These are phyloP conservation scores for Stegodyphus mimosarum DNA, from an alignment of 1,140 invertebrate species.

Conservation along the genomic window DNA sequence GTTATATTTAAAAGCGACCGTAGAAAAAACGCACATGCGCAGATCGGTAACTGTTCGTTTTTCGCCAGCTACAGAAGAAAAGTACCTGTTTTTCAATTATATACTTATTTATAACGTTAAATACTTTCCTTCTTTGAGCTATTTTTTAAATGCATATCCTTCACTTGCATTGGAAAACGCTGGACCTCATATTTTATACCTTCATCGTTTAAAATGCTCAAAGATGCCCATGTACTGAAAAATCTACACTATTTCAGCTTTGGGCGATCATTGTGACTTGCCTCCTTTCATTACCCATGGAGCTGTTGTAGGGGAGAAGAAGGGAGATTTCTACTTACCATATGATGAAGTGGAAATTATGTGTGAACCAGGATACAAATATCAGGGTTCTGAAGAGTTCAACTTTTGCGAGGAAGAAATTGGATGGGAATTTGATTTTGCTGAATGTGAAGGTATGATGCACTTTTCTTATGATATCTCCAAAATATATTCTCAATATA, in stretches of 20 bases:
- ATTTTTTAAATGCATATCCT: not conserved
- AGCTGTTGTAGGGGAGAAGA: constrained; percentile 8
- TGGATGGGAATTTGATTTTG: constrained; percentile 48
- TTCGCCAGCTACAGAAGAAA: too few relatives aligned
- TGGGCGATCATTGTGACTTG: constrained; percentile 10
- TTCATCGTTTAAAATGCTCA: too few relatives aligned
- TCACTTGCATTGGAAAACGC: too few relatives aligned
- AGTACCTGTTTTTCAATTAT: not conserved
- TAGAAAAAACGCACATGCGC: too few relatives aligned
- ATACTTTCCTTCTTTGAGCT: not conserved
- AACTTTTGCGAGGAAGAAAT: constrained; percentile 15
- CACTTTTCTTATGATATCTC: not conserved
- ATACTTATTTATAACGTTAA: not conserved
- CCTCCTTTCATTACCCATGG: constrained; percentile 39
- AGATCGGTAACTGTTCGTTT: too few relatives aligned
- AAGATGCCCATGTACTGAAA: too few relatives aligned
- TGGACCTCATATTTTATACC: too few relatives aligned
- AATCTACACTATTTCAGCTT: not conserved
- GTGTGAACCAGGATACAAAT: constrained; percentile 30
- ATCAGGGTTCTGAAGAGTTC: not conserved
- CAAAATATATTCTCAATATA: not conserved
- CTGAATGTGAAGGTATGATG: constrained; percentile 40
- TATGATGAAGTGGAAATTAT: constrained; percentile 22
- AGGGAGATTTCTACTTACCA: constrained; percentile 35
- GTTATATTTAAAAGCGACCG: too few relatives aligned